Percentiles rank a stretch among this genome's conserved stretches.
Conservation (phyloP, 2,797 vertebrate genomes). For the Lutjanus campechanus region DNA sequence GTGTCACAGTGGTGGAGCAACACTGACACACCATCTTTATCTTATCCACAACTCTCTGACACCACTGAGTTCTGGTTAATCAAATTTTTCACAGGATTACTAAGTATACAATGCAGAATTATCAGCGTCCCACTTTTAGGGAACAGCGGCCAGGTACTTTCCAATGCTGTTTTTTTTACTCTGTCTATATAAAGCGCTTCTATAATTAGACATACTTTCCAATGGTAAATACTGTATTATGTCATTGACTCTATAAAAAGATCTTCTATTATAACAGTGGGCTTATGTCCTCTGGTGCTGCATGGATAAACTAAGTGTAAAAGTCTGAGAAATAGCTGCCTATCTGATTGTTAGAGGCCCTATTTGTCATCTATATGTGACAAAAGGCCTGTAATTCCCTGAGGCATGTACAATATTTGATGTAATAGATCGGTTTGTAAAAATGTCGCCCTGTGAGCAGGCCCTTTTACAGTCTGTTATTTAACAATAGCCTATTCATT, state of each 20-base stretch:
- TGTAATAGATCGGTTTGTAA: neutral
- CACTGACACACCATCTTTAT: neutral
- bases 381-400: neutral
- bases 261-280: neutral
- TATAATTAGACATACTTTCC: constrained; percentile 48
- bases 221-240: constrained; percentile 27
- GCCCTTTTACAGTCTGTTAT: constrained; percentile 1
- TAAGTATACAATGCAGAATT: neutral
- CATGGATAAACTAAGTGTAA: neutral
- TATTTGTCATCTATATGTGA: neutral
- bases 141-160: neutral
- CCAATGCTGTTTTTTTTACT: neutral
- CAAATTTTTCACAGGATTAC: neutral
- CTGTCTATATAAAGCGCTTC: constrained; percentile 18
- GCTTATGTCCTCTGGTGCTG: neutral
- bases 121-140: constrained; percentile 6
- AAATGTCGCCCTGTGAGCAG: neutral
- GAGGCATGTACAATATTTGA: neutral
- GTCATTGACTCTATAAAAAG: constrained; percentile 28
- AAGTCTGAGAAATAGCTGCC: neutral
- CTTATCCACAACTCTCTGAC: too few species aligned
- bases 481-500: neutral
- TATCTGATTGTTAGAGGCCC: neutral
- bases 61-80: neutral
- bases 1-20: neutral